These are phyloP conservation scores for Crypturellus tataupa DNA, from an alignment of 2,797 vertebrate species.

Conservation along the genomic window DNA sequence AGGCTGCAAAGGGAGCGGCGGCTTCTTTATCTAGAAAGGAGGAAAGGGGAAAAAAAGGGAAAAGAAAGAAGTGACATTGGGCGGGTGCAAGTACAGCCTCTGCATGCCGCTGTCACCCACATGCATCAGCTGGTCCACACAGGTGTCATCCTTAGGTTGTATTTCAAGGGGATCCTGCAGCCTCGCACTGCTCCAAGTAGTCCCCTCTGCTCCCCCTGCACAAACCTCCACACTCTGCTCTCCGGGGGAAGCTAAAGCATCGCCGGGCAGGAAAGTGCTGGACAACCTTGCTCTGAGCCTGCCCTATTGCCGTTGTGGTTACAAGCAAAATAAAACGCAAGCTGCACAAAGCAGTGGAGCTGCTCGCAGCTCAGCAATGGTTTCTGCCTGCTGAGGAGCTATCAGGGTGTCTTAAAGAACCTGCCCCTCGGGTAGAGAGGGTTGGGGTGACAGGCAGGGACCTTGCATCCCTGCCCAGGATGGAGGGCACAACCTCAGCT, in stretches of 20 bases:
- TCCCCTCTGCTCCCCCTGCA: neutral
- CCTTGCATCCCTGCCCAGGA: neutral
- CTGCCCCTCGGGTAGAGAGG: neutral
- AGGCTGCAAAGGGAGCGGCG: neutral
- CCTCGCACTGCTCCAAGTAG: slow-evolving; percentile 4
- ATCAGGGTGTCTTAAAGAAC: neutral
- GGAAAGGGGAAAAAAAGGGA: neutral
- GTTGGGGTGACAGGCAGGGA: fast-evolving
- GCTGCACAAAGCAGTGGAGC: fast-evolving
- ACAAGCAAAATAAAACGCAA: fast-evolving
- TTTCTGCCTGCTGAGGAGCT: neutral
- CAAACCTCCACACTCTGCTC: slow-evolving; percentile 32
- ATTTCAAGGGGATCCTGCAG: slow-evolving; percentile 19
- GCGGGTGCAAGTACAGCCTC: neutral
- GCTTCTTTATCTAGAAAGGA: slow-evolving; percentile 59
- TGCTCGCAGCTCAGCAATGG: fast-evolving
- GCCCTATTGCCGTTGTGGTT: fast-evolving
- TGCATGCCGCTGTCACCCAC: neutral
- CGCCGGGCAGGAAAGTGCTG: neutral
- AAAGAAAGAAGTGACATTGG: neutral
- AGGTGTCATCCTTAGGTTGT: slow-evolving; percentile 11
- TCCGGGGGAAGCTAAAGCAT: neutral
- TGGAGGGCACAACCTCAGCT: neutral
- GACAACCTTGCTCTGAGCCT: neutral
- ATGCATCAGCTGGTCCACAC: neutral